phyloP scores from a whole-genome alignment of 2,888 invertebrate genomes.

The Rotaria magnacalcarata region DNA sequence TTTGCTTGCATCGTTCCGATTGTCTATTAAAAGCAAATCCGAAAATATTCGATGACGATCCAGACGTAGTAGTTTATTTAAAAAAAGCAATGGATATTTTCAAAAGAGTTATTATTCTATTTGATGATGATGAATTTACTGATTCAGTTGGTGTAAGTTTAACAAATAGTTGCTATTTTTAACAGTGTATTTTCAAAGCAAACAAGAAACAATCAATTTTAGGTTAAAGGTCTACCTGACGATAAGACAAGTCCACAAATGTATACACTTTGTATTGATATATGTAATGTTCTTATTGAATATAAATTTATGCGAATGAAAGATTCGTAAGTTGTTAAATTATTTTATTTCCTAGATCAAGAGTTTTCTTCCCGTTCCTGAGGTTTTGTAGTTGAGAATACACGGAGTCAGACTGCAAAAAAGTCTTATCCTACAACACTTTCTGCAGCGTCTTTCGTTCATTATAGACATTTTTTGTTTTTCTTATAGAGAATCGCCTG shows the following conservation, averaged over 20 bases:
- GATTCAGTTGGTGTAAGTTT: not conserved
- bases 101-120: not conserved
- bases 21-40: not conserved
- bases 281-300: constrained; percentile 26
- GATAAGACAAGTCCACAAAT: not conserved
- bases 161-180: no score
- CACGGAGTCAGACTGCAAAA: no score
- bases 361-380: no score
- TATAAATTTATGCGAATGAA: constrained; percentile 30
- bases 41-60: constrained; percentile 17
- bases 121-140: constrained; percentile 8
- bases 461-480: not conserved
- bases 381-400: no score
- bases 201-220: no score
- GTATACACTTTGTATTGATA: constrained; percentile 29
- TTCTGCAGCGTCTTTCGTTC: no score
- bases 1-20: not conserved
- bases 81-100: constrained; percentile 26
- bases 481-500: not conserved
- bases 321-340: not conserved
- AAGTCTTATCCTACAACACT: no score
- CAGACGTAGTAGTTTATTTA: not conserved
- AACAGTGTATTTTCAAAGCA: no score
- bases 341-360: no score
- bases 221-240: not conserved